These are phyloP conservation scores for Drosophila albomicans DNA, from an alignment of 1,140 invertebrate genomes.

Conservation along the genomic window DNA sequence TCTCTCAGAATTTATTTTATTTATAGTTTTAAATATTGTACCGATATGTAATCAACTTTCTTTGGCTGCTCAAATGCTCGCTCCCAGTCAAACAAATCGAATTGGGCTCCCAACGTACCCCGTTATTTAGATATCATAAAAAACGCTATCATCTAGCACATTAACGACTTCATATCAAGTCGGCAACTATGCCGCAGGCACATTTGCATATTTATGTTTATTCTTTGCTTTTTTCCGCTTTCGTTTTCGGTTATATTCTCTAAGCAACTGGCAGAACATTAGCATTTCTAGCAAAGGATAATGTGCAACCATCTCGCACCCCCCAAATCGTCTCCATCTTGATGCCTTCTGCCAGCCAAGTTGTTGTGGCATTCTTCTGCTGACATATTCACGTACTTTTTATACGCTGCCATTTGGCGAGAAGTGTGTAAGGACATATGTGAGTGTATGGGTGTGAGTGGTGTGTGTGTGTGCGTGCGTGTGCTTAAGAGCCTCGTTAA, in stretches of 20 bases:
- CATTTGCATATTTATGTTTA: slow-evolving; percentile 79
- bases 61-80: neutral
- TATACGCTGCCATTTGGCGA: slow-evolving; percentile 38
- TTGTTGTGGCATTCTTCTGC: slow-evolving; percentile 70
- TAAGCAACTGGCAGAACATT: slow-evolving; percentile 61
- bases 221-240: slow-evolving; percentile 4
- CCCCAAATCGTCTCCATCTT: slow-evolving; percentile 11
- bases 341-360: slow-evolving; percentile 15
- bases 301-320: slow-evolving; percentile 45
- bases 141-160: slow-evolving; percentile 66
- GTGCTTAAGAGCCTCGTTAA: slow-evolving; percentile 82
- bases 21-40: too few species aligned
- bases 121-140: neutral
- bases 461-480: slow-evolving; percentile 52
- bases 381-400: slow-evolving; percentile 60
- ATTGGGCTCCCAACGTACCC: neutral
- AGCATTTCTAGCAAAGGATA: slow-evolving; percentile 76
- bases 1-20: too few species aligned
- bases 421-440: slow-evolving; percentile 14
- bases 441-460: neutral
- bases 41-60: too few species aligned
- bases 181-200: slow-evolving; percentile 67
- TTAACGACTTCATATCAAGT: slow-evolving; percentile 77
- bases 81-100: neutral
- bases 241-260: slow-evolving; percentile 61